These are phyloP conservation scores for Scomber japonicus DNA, from an alignment of 2,113 vertebrate genomes.

Conservation along the genomic window DNA sequence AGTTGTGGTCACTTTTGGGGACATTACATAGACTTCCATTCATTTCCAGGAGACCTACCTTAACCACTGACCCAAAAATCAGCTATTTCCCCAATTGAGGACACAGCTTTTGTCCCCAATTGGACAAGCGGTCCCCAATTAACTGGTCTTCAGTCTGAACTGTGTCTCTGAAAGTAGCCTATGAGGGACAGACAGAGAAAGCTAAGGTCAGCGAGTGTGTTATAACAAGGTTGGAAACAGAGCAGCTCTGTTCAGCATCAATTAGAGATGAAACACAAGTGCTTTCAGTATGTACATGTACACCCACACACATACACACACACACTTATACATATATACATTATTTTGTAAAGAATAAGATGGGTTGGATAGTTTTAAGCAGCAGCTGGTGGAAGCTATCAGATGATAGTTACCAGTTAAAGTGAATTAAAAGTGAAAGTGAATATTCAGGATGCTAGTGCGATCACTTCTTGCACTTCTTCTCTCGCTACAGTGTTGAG, in stretches of 20 bases:
- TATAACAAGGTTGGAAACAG: constrained; percentile 58
- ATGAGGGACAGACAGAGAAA: neutral
- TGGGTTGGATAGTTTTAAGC: too few species aligned
- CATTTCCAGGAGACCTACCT: too few species aligned
- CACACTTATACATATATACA: neutral
- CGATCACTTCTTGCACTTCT: neutral
- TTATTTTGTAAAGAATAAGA: too few species aligned
- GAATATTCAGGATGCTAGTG: neutral
- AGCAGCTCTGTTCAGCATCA: constrained; percentile 66
- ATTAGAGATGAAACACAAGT: constrained; percentile 49
- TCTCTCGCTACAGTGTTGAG: constrained; percentile 7
- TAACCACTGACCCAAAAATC: too few species aligned
- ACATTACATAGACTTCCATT: too few species aligned
- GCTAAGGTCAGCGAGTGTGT: constrained; percentile 24
- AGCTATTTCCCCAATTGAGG: too few species aligned
- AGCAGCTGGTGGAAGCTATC: too few species aligned
- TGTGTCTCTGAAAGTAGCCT: too few species aligned
- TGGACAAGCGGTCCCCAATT: too few species aligned
- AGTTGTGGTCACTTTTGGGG: too few species aligned
- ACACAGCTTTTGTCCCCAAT: too few species aligned
- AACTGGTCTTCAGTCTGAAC: too few species aligned
- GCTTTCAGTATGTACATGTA: neutral
- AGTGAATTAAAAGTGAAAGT: neutral
- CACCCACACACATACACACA: neutral
- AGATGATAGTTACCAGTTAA: neutral